phyloP scores from a whole-genome alignment of 2,113 vertebrate genomes.

The Tapirus terrestris region DNA sequence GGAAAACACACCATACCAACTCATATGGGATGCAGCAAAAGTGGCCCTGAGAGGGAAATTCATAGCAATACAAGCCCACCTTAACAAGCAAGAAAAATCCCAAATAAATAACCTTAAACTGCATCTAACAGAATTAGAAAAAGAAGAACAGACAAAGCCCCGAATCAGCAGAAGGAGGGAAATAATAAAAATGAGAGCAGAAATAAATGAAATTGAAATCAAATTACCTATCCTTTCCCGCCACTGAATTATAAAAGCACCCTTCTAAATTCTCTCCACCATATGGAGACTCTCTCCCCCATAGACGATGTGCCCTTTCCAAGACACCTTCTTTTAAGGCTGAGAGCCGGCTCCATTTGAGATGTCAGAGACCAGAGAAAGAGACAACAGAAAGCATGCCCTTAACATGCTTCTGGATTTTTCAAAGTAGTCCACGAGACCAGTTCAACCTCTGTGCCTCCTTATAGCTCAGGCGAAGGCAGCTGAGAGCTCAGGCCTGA shows the following conservation, averaged over 20 bases:
- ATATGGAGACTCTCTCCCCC: neutral
- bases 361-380: neutral
- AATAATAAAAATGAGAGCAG: too few relatives aligned
- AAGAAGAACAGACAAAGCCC: too few relatives aligned
- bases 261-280: neutral
- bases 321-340: neutral
- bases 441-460: neutral
- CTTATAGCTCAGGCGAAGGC: neutral
- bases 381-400: neutral
- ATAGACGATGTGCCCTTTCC: neutral
- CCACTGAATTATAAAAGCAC: neutral
- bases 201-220: too few relatives aligned
- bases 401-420: neutral
- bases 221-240: too few relatives aligned
- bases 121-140: too few relatives aligned
- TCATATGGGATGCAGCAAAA: too few relatives aligned
- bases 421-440: neutral
- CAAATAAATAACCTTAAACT: too few relatives aligned
- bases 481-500: neutral
- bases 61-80: too few relatives aligned
- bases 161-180: too few relatives aligned
- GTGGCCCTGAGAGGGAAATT: too few relatives aligned
- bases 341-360: neutral
- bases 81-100: too few relatives aligned
- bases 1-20: too few relatives aligned